Conservation (phyloP, 2,797 vertebrate genomes). For the Chaetodon trifasciatus region DNA sequence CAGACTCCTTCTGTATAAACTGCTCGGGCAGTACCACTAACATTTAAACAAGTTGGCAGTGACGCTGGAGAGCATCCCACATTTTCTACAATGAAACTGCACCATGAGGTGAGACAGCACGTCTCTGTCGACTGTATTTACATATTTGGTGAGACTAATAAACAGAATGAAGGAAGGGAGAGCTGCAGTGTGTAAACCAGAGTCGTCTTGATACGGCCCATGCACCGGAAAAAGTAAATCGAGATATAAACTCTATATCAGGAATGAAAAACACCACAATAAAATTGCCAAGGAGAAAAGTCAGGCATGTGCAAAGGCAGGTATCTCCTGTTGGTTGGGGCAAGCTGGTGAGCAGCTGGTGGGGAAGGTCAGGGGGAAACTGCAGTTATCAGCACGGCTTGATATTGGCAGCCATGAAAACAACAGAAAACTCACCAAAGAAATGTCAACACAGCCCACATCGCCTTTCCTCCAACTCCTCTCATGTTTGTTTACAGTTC, state of each 20-base stretch:
- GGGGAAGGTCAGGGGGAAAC: constrained; percentile 80
- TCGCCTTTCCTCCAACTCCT: constrained; percentile 51
- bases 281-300: constrained; percentile 55
- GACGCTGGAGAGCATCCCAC: constrained; percentile 42
- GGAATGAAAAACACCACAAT: constrained; percentile 50
- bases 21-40: constrained; percentile 43
- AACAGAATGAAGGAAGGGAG: constrained; percentile 69
- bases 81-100: constrained; percentile 42
- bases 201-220: constrained; percentile 63
- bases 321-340: constrained; percentile 58
- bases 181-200: constrained; percentile 63
- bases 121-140: constrained; percentile 70
- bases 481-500: constrained; percentile 71
- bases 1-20: constrained; percentile 39
- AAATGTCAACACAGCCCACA: constrained; percentile 25
- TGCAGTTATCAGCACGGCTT: constrained; percentile 77
- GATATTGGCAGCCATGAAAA: constrained; percentile 71
- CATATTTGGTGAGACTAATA: constrained; percentile 74
- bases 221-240: constrained; percentile 66
- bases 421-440: constrained; percentile 59
- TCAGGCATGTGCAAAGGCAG: constrained; percentile 37
- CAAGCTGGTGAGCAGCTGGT: constrained; percentile 77
- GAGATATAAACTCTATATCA: constrained; percentile 54
- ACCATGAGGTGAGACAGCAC: constrained; percentile 44
- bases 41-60: constrained; percentile 52